Conservation (phyloP, 2,888 invertebrate species). For the Ophraella communa region DNA sequence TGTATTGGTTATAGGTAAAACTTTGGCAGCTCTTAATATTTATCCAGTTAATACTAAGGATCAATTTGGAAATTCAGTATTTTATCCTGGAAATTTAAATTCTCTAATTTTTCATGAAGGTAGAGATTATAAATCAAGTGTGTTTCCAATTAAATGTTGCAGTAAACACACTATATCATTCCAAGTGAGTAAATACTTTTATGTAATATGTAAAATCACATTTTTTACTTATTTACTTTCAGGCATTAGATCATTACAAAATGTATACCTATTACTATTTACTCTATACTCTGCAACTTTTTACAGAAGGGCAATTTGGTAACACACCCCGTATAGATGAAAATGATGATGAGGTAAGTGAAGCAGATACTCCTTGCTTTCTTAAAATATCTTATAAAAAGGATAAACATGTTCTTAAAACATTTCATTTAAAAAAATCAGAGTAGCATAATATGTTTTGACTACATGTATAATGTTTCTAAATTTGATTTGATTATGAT, state of each 20-base stretch:
- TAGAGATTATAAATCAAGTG: conserved; percentile 61
- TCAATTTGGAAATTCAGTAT: conserved; percentile 59
- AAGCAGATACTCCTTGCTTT: too few relatives aligned
- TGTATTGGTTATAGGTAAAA: conserved; percentile 59
- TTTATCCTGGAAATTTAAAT: conserved; percentile 62
- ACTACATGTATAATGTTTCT: too few relatives aligned
- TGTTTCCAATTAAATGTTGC: conserved; percentile 64
- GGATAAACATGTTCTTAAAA: too few relatives aligned
- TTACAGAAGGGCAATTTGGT: conserved; percentile 58
- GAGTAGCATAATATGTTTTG: neutral
- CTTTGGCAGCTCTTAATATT: conserved; percentile 61
- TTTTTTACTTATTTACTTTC: conserved; percentile 29
- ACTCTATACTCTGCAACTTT: conserved; percentile 62
- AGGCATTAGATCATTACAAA: conserved; percentile 62
- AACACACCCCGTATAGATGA: conserved; percentile 55
- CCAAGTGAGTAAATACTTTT: conserved; percentile 54
- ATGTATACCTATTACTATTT: conserved; percentile 64
- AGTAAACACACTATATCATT: conserved; percentile 63
- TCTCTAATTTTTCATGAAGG: conserved; percentile 57
- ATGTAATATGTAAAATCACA: neutral
- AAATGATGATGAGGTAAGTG: conserved; percentile 56
- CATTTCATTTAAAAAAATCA: too few relatives aligned
- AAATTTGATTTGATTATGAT: too few relatives aligned
- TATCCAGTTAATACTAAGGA: conserved; percentile 64
- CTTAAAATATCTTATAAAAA: too few relatives aligned